Conservation (phyloP, 2,888 invertebrate genomes). For the Cetonia aurata region DNA sequence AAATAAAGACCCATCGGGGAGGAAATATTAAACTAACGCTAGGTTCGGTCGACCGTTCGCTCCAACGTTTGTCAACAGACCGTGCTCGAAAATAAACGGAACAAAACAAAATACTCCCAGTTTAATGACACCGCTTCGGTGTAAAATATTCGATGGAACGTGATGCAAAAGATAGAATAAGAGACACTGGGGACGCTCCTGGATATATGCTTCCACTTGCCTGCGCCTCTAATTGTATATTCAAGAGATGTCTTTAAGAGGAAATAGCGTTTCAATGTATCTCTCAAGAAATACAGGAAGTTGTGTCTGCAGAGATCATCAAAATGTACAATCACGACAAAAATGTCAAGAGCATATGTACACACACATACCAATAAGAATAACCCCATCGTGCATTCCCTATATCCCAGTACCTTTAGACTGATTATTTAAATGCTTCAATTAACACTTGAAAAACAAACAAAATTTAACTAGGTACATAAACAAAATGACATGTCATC, state of each 20-base stretch:
- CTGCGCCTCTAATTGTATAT: conserved; percentile 59
- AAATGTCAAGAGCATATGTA: conserved; percentile 16
- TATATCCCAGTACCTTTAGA: neutral
- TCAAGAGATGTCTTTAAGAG: conserved; percentile 60
- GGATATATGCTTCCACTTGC: neutral
- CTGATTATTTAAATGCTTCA: neutral
- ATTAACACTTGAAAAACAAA: conserved; percentile 12
- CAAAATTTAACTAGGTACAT: neutral
- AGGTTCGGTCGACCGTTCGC: conserved; percentile 1
- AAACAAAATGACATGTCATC: conserved; percentile 27
- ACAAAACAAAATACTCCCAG: conserved; percentile 21
- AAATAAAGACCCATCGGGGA: conserved; percentile 29
- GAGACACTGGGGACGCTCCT: conserved; percentile 1
- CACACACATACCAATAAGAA: conserved; percentile 1
- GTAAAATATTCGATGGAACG: conserved; percentile 15
- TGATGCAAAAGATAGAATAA: conserved; percentile 17
- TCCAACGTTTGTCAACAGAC: conserved; percentile 7
- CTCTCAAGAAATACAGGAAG: conserved; percentile 56
- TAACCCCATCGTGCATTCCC: neutral
- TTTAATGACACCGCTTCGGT: conserved; percentile 23
- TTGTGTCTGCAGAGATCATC: conserved; percentile 58
- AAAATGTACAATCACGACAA: conserved; percentile 49
- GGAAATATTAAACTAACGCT: conserved; percentile 15
- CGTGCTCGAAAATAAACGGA: conserved; percentile 23
- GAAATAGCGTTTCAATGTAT: conserved; percentile 62